Base-by-base conservation (phyloP, 2,797 vertebrate species). In the Sebastes elongatus region DNA sequence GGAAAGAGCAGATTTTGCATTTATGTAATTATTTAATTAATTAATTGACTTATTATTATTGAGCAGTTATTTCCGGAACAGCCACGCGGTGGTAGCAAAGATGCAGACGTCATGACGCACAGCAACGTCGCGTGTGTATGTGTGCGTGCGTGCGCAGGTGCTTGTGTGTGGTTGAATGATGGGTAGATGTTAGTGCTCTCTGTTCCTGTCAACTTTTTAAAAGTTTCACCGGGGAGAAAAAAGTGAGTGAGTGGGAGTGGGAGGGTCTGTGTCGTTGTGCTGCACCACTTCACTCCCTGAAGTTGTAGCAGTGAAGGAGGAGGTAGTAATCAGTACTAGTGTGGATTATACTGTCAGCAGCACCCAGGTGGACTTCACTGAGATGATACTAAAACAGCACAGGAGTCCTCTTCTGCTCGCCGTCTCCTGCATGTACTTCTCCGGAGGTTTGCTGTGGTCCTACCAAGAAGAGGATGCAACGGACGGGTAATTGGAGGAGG, bases 381-480 rank as follows among this genome's bases (percentile, higher is more conserved):
- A 92, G 80, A 96, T 95, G 95, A 89, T 78, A 55, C 85, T 82
- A 4, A 86, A 56, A 78, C 85, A 78, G 86, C 42, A n/a, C 86
- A 74, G 89, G 73, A 78, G 75, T 49, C 87, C 90, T 62, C 91
- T 95, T 1, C 87, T 93, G 69, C 86, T 96, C 76, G 86, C 91
- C 82, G 73, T 96, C 86, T 89, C 93, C 62, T 93, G 91, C 80
- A 87, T 94, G 70, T 93, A 86, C 80, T 89, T 96, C 92, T 93
- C 96, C 0, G 90, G 84, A 66, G 96, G 96, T 71, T 94, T 96
- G 85, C 89, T 96, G 8, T 98, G 97, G 97, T 97, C 96, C 87
- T 98, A 96, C 95, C 96, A 97, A 70, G 96, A 97, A 71, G 96
- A 96, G 52, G 96, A 97, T 92, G 96, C 95, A 84, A 90, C 92